A percentile compares a stretch with the other conserved stretches of the same genome.
These are phyloP conservation scores for Microplitis mediator DNA, from an alignment of 1,140 invertebrate genomes.

Conservation along the genomic window DNA sequence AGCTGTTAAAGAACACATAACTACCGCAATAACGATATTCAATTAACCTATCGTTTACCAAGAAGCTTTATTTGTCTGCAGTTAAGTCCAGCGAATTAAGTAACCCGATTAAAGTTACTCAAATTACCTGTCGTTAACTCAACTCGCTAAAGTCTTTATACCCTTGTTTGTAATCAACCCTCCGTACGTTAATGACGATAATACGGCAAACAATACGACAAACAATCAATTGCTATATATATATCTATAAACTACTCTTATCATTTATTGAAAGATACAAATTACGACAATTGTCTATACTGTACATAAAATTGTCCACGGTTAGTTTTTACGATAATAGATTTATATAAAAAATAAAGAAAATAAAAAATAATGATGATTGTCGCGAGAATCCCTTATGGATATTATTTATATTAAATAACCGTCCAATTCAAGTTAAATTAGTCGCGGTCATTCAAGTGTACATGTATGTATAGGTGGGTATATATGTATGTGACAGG, in stretches of 20 bases:
- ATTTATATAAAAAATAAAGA: not conserved
- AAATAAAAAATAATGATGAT: constrained; percentile 19
- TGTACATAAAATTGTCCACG: constrained; percentile 18
- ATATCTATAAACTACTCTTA: not conserved
- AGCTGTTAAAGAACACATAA: not conserved
- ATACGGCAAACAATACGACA: too few relatives aligned
- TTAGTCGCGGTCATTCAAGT: constrained; percentile 34
- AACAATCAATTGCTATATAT: not conserved
- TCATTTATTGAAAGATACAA: not conserved
- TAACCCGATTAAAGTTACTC: too few relatives aligned
- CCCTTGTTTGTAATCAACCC: too few relatives aligned
- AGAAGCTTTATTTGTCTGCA: not conserved
- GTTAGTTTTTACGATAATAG: constrained; percentile 12
- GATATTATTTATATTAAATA: constrained; percentile 40
- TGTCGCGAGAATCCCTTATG: constrained; percentile 7
- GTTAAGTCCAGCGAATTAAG: too few relatives aligned
- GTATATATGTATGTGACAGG: constrained; percentile 8
- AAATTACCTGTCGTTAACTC: too few relatives aligned
- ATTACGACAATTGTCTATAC: not conserved
- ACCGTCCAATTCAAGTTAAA: constrained; percentile 30
- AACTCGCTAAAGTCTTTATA: too few relatives aligned
- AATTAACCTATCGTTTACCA: constrained; percentile 28
- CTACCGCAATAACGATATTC: constrained; percentile 29
- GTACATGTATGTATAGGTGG: not conserved
- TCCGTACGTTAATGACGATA: too few relatives aligned